Conservation (phyloP, 1,140 invertebrate species). For the Eciton burchellii region DNA sequence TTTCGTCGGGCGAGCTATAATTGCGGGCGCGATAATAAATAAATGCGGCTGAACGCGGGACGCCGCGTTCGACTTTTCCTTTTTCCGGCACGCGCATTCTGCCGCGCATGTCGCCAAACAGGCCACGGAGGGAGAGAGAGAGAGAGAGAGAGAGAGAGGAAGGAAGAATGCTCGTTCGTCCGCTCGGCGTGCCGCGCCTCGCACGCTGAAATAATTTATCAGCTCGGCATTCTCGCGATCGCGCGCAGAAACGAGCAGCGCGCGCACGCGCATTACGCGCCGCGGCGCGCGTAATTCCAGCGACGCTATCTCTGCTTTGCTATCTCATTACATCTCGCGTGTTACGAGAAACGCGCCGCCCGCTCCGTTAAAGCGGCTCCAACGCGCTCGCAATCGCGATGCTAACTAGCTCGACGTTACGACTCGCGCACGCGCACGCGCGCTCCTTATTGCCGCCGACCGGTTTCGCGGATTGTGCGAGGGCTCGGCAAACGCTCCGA, state of each 20-base stretch:
- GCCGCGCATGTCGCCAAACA: constrained; percentile 41
- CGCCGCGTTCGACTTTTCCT: constrained; percentile 35
- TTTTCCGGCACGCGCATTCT: constrained; percentile 51
- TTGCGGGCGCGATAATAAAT: constrained; percentile 65
- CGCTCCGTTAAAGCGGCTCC: constrained; percentile 19
- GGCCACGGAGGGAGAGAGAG: constrained; percentile 17
- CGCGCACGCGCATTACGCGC: constrained; percentile 25
- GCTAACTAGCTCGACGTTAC: constrained; percentile 28
- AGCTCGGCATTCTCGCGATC: not conserved
- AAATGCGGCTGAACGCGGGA: constrained; percentile 57
- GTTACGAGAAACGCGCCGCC: constrained; percentile 27
- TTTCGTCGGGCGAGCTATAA: constrained; percentile 67
- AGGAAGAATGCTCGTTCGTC: constrained; percentile 20
- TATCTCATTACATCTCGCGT: constrained; percentile 34
- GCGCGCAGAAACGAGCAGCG: constrained; percentile 16
- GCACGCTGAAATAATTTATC: constrained; percentile 47
- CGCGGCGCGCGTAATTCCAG: constrained; percentile 51
- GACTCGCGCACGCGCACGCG: not conserved
- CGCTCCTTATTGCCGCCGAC: constrained; percentile 2
- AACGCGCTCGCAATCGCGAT: constrained; percentile 47
- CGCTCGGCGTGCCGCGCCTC: constrained; percentile 43
- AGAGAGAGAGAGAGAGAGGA: not conserved
- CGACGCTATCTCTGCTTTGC: constrained; percentile 50
- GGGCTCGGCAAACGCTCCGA: constrained; percentile 10
- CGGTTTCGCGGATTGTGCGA: constrained; percentile 18